Evolutionary conservation across 2,888 invertebrate species (phyloP), one percentile per base, ranked within the genome.

Genomic region (Limnephilus marmoratus): DNA sequence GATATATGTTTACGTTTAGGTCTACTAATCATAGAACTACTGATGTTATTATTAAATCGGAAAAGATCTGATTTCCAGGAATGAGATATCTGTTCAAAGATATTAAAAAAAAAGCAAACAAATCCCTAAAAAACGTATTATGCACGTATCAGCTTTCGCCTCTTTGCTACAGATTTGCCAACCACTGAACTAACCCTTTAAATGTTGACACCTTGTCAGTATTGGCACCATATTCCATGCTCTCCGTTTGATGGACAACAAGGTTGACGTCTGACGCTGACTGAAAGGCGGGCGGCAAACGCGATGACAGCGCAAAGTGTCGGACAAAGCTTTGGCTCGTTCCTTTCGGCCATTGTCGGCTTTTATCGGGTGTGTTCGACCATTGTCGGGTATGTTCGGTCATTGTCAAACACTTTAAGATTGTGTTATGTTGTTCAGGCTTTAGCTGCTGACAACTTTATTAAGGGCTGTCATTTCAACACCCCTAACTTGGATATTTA

Each of bases 291-390:
- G 37, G 90, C 81, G 90, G 45, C 37, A 37, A 41, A 81, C 45
- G 90, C 81, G 81, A 37, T 81, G 81, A 90, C 81, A 29, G 45
- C 18, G 81, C 81, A 81, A 90, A 81, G 90, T 90, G 45, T n/a
- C 15, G 4, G n/a, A 90, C 90, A 90, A 90, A n/a, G 45, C 41
- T n/a, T 90, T 45, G 90, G 90, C 90, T 90, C 90, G 90, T 88
- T 88, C 88, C 90, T 90, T 90, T 81, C 45, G 86, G 45, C 45
- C 45, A 86, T 86, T 86, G 86, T 86, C 85, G 85, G 24, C 37
- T 37, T 24, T 49, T 41, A 45, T 41, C 86, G 86, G 45, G 29
- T 15, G 3, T 86, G 45, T 49, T 86, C 86, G 86, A 29, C 86
- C 34, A 34, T 86, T 86, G 86, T 86, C 86, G 86, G n/a, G 29